Conservation (phyloP, 2,113 vertebrate genomes). For the Nothoprocta pentlandii region DNA sequence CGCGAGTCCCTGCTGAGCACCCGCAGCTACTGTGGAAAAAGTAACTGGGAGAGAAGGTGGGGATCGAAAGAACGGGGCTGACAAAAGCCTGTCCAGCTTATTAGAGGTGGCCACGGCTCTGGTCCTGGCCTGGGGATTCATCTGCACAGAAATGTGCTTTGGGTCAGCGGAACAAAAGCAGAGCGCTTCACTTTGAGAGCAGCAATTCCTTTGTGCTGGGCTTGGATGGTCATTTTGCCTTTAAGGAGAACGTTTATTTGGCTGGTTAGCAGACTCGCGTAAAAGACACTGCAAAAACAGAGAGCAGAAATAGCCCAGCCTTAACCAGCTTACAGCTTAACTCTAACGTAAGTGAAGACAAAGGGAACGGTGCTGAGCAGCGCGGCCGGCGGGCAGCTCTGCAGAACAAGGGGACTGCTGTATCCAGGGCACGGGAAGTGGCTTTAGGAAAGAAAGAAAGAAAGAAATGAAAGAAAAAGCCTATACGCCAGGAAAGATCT, state of each 20-base stretch:
- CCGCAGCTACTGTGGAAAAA: constrained; percentile 55
- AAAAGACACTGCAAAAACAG: constrained; percentile 26
- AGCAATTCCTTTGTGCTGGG: neutral
- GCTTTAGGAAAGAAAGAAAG: too few relatives aligned
- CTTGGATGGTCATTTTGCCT: neutral
- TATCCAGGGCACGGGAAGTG: constrained; percentile 26
- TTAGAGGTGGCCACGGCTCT: neutral
- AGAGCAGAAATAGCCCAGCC: constrained; percentile 16
- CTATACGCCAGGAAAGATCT: constrained; percentile 19
- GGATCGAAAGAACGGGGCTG: neutral
- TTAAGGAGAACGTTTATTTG: constrained; percentile 11
- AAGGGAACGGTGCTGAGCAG: constrained; percentile 33
- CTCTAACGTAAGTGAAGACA: constrained; percentile 46
- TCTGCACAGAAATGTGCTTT: neutral
- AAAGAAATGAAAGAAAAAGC: too few relatives aligned
- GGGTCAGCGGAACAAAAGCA: neutral
- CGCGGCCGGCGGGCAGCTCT: constrained; percentile 11
- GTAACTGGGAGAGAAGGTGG: neutral
- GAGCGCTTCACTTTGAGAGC: neutral
- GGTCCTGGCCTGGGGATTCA: neutral
- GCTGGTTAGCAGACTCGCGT: neutral
- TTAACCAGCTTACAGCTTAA: constrained; percentile 49
- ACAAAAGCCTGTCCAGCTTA: neutral
- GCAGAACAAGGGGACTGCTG: constrained; percentile 40
- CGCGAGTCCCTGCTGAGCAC: constrained; percentile 2